Percentiles rank a stretch among this genome's conserved stretches.
These are phyloP conservation scores for Horisme vitalbata DNA, from an alignment of 2,888 invertebrate genomes.

Conservation along the genomic window DNA sequence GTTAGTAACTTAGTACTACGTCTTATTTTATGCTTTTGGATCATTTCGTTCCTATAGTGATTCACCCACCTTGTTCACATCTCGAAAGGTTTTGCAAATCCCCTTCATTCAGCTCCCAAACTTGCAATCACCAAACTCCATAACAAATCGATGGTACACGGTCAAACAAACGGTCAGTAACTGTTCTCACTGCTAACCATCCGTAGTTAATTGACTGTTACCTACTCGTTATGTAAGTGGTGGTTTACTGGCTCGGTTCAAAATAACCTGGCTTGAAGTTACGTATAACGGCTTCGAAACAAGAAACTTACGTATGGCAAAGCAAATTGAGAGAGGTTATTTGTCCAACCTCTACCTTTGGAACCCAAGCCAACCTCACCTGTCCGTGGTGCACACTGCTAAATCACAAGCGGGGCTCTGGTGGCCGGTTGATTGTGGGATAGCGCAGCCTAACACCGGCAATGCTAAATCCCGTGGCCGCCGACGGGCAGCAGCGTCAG, in stretches of 20 bases:
- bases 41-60: not conserved
- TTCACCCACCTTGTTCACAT: not conserved
- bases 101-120: not conserved
- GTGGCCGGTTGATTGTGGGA: too few relatives aligned
- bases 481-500: too few relatives aligned
- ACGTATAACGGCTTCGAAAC: not conserved
- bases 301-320: too few relatives aligned
- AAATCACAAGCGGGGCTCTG: too few relatives aligned
- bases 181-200: slow-evolving; percentile 13
- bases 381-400: too few relatives aligned
- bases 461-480: too few relatives aligned
- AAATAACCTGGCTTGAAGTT: not conserved
- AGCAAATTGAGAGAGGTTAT: too few relatives aligned
- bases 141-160: slow-evolving; percentile 20
- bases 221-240: slow-evolving; percentile 16
- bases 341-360: too few relatives aligned
- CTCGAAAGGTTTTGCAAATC: not conserved
- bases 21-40: too few relatives aligned
- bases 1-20: too few relatives aligned
- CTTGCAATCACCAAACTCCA: slow-evolving; percentile 7
- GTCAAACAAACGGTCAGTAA: slow-evolving; percentile 16
- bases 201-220: slow-evolving; percentile 19
- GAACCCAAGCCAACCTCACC: too few relatives aligned
- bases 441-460: too few relatives aligned
- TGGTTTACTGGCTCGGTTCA: slow-evolving; percentile 9